Evolutionary conservation across 2,797 vertebrate species (phyloP).

Genomic region (Centroberyx gerrardi): DNA sequence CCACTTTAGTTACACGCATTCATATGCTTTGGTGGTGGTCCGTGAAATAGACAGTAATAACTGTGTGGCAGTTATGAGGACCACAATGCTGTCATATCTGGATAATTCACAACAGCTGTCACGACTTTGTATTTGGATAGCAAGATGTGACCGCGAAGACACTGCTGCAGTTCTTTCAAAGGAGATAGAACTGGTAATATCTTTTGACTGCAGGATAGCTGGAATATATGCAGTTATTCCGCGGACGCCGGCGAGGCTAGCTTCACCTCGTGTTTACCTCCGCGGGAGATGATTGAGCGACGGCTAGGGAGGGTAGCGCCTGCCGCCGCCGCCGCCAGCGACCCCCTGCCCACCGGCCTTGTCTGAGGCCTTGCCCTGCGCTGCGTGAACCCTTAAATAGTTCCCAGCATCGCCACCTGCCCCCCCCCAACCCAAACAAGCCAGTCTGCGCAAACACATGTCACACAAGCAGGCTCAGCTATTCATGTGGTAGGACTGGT

Average conservation of each 20-base stretch:
- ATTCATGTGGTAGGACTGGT: conserved; percentile 78
- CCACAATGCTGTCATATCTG: conserved; percentile 61
- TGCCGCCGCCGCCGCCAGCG: not conserved
- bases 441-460: conserved; percentile 75
- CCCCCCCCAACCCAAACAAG: conserved; percentile 56
- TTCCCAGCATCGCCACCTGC: conserved; percentile 78
- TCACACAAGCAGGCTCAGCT: conserved; percentile 83
- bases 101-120: conserved; percentile 73
- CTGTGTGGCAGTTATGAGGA: conserved; percentile 26
- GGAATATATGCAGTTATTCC: not conserved
- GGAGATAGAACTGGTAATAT: too few relatives aligned
- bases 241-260: conserved; percentile 1
- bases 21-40: not conserved
- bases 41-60: not conserved
- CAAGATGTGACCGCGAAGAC: conserved; percentile 56
- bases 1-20: not conserved
- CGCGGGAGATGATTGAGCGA: not conserved
- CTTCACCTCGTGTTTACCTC: not conserved
- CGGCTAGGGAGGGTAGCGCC: not conserved
- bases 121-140: conserved; percentile 47
- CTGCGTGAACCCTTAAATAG: conserved; percentile 86
- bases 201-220: not conserved
- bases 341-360: not conserved
- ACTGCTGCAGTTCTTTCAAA: not conserved
- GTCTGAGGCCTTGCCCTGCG: conserved; percentile 62